Evolutionary conservation across 2,888 invertebrate species (phyloP).

Genomic region (Limenitis arthemis): DNA sequence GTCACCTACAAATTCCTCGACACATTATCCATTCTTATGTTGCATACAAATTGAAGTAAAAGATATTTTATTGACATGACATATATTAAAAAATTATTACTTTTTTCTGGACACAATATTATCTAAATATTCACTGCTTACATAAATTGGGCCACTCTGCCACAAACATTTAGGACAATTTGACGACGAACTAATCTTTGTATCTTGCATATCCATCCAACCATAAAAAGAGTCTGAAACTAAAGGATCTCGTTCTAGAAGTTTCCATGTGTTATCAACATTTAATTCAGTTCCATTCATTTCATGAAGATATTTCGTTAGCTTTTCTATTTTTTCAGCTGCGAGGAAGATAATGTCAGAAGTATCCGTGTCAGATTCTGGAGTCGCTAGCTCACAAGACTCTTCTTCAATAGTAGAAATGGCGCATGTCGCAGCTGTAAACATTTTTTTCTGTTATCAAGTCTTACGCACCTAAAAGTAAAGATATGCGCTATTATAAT

Average conservation of each 20-base stretch:
- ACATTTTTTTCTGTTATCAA: constrained; percentile 47
- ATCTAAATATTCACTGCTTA: constrained; percentile 47
- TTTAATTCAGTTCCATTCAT: constrained; percentile 31
- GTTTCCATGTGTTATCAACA: constrained; percentile 51
- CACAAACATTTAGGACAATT: constrained; percentile 63
- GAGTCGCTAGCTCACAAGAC: constrained; percentile 41
- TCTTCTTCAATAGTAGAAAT: constrained; percentile 37
- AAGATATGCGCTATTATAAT: background rate
- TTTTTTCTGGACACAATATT: constrained; percentile 38
- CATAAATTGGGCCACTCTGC: constrained; percentile 60
- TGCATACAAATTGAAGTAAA: background rate
- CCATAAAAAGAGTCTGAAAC: constrained; percentile 27
- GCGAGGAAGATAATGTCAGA: constrained; percentile 35
- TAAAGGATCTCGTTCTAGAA: constrained; percentile 8
- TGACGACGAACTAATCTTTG: constrained; percentile 22
- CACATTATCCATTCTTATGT: background rate
- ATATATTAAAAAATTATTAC: constrained; percentile 41
- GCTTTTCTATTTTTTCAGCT: constrained; percentile 67
- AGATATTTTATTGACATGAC: constrained; percentile 33
- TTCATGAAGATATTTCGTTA: constrained; percentile 56
- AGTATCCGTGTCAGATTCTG: constrained; percentile 36
- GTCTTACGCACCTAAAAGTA: constrained; percentile 59
- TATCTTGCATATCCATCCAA: constrained; percentile 44
- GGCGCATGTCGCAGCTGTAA: constrained; percentile 54
- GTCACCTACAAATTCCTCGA: too few relatives aligned